A percentile compares a stretch with the other conserved stretches of the same genome.
These are phyloP conservation scores for Marronus borbonicus DNA, from an alignment of 2,888 invertebrate species.

Conservation along the genomic window DNA sequence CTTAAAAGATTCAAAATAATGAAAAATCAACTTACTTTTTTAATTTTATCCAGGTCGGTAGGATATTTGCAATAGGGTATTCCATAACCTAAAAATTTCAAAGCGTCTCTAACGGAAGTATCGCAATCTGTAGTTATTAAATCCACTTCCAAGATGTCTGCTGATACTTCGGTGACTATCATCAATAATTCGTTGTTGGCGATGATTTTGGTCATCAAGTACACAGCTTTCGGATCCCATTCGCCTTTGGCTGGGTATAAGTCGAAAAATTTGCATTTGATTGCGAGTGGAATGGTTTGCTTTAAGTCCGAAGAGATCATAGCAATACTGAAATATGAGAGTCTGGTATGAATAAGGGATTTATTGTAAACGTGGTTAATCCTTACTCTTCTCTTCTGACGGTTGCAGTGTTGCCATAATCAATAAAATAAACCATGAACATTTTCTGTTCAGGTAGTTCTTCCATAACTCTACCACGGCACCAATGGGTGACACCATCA, in stretches of 20 bases:
- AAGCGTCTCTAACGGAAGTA: slow-evolving; percentile 68
- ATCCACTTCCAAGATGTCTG: slow-evolving; percentile 68
- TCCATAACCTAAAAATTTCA: slow-evolving; percentile 58
- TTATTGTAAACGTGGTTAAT: not conserved
- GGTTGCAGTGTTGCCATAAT: slow-evolving; percentile 75
- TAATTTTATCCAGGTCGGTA: slow-evolving; percentile 32
- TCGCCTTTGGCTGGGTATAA: slow-evolving; percentile 71
- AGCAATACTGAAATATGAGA: slow-evolving; percentile 68
- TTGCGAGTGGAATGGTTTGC: slow-evolving; percentile 72
- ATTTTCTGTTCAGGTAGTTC: slow-evolving; percentile 61
- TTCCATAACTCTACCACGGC: slow-evolving; percentile 75
- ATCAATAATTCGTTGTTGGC: slow-evolving; percentile 72
- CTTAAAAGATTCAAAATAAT: slow-evolving; percentile 5
- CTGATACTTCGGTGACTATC: slow-evolving; percentile 59
- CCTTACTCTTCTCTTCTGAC: slow-evolving; percentile 64
- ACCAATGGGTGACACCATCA: slow-evolving; percentile 77
- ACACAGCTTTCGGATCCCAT: slow-evolving; percentile 74
- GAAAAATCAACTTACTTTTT: slow-evolving; percentile 40
- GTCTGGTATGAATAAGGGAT: not conserved
- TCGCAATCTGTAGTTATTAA: slow-evolving; percentile 63
- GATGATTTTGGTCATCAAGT: slow-evolving; percentile 75
- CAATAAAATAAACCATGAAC: slow-evolving; percentile 76
- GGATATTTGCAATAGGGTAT: slow-evolving; percentile 42
- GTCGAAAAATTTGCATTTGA: slow-evolving; percentile 75
- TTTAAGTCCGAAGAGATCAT: slow-evolving; percentile 70